phyloP scores from a whole-genome alignment of 2,888 invertebrate genomes.

The Gortyna flavago region DNA sequence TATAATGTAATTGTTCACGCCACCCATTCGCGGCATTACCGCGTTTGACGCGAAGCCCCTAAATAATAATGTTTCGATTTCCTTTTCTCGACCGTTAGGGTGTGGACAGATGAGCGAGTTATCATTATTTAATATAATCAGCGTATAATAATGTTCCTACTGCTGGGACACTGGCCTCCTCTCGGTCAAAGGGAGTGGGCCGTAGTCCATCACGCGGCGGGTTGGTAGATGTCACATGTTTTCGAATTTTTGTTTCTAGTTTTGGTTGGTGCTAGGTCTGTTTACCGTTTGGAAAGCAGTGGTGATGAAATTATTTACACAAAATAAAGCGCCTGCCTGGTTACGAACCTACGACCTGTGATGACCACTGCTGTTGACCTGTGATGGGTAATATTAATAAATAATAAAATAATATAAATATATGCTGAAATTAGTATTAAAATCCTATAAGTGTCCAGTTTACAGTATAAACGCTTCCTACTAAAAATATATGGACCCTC shows the following conservation, averaged over 20 bases:
- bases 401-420: too few species aligned
- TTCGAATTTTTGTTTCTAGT: too few species aligned
- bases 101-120: conserved; percentile 3
- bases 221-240: neutral
- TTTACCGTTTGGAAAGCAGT: neutral
- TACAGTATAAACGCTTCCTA: conserved; percentile 13
- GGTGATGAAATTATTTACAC: neutral
- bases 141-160: neutral
- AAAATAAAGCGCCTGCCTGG: neutral
- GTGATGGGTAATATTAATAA: neutral
- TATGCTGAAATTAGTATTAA: neutral
- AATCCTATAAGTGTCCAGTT: neutral
- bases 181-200: neutral
- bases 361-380: neutral
- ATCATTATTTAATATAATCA: neutral
- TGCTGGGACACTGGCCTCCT: neutral
- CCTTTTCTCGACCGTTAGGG: conserved; percentile 48
- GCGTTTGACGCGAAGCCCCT: conserved; percentile 32
- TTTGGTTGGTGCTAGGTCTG: neutral
- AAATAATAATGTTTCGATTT: conserved; percentile 62
- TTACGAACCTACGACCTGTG: neutral
- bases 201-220: neutral
- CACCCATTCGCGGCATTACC: conserved; percentile 19
- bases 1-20: conserved; percentile 33
- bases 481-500: conserved; percentile 10